Evolutionary conservation across 2,113 vertebrate species (phyloP).

Genomic region (Martes martes): DNA sequence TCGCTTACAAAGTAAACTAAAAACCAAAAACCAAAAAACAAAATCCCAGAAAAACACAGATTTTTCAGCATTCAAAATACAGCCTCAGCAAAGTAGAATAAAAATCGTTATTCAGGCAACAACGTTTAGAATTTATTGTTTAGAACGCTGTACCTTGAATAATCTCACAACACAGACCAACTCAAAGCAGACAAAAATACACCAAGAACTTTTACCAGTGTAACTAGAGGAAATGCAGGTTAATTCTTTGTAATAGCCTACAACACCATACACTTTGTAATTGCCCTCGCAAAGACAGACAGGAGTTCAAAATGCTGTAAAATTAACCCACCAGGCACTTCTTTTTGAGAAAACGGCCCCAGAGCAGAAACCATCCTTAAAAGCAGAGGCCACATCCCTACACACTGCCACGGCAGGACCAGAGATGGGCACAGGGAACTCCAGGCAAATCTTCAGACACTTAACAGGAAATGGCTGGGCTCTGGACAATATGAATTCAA

Average conservation of each 20-base stretch:
- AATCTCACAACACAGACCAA: background rate
- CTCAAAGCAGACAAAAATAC: slow-evolving; percentile 8
- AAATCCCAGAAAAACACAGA: slow-evolving; percentile 12
- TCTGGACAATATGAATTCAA: slow-evolving; percentile 48
- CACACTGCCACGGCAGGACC: background rate
- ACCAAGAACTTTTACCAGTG: background rate
- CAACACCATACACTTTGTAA: slow-evolving; percentile 4
- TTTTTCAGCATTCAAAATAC: slow-evolving; percentile 66
- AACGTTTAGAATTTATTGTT: slow-evolving; percentile 44
- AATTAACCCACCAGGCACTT: background rate
- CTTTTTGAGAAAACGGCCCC: background rate
- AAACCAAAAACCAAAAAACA: slow-evolving; percentile 18
- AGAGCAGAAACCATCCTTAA: background rate
- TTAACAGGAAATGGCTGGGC: slow-evolving; percentile 65
- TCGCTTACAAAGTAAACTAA: slow-evolving; percentile 65
- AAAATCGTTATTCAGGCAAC: slow-evolving; percentile 51
- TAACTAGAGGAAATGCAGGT: background rate
- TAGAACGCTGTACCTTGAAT: background rate
- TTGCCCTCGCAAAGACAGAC: slow-evolving; percentile 8
- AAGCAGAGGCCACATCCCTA: background rate
- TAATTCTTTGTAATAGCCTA: background rate
- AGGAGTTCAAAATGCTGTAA: background rate
- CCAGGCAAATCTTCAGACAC: slow-evolving; percentile 9
- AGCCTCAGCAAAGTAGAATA: slow-evolving; percentile 31
- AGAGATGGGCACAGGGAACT: background rate